Conservation (phyloP, 2,113 vertebrate genomes). For the Dendropsophus ebraccatus region DNA sequence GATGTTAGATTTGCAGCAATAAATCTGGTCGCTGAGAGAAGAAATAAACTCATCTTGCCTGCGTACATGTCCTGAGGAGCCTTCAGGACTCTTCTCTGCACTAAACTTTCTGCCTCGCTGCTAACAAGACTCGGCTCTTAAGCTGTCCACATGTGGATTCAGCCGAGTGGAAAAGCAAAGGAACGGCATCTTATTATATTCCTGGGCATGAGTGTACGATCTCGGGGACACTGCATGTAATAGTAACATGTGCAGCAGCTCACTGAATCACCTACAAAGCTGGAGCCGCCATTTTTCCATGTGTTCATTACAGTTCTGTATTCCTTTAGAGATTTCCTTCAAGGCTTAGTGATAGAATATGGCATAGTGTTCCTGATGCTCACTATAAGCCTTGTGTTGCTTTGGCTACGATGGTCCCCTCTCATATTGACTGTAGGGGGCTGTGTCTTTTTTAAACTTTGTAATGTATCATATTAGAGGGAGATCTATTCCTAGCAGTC, state of each 20-base stretch:
- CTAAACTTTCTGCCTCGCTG: conserved; percentile 26
- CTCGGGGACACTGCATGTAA: background rate
- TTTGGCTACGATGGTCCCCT: too few species aligned
- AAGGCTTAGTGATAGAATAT: background rate
- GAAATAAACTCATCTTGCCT: background rate
- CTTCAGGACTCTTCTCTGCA: background rate
- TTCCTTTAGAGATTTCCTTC: background rate
- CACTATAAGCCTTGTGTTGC: too few species aligned
- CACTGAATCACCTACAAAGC: background rate
- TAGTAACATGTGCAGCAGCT: background rate
- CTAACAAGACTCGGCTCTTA: conserved; percentile 27
- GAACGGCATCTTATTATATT: conserved; percentile 1
- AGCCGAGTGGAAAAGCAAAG: conserved; percentile 14
- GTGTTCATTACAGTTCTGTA: background rate
- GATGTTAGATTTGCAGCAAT: background rate
- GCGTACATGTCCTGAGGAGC: background rate
- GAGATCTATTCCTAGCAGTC: too few species aligned
- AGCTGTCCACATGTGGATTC: conserved; percentile 20
- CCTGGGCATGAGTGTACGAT: background rate
- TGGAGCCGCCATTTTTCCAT: background rate
- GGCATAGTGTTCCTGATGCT: too few species aligned
- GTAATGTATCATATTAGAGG: too few species aligned
- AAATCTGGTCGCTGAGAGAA: background rate
- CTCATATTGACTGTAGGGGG: too few species aligned
- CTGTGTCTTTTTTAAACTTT: too few species aligned